Base-by-base conservation (phyloP, 1,140 invertebrate species). In the Aphelenchoides fujianensis region DNA sequence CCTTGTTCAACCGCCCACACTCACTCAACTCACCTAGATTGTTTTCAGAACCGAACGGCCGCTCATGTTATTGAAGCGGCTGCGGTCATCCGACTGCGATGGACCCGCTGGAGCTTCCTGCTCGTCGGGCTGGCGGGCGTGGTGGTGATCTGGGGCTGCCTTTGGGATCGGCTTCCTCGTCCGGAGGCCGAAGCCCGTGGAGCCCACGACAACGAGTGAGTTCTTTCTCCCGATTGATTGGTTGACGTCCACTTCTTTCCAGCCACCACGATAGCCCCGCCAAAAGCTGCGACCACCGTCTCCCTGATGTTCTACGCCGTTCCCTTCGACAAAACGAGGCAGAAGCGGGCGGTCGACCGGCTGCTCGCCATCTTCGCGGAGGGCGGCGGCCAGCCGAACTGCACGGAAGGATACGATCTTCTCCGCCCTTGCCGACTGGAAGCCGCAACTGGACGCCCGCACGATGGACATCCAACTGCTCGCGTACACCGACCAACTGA, bases 301-400 rank as follows among this genome's bases (percentile, higher is more conserved):
- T 59, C 55, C 28, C 23, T 59, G 5, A 59, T 59, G 55, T 59
- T 59, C 23, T 59, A 59, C 34, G 55, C 55, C 23, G 55, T 5
- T 19, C 55, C 55, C 28, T 59, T 32, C 19, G 5, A 7, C 7
- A 59, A 59, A 59, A 48, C 12, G 23, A 12, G 41, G 23, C 41
- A 48, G 41, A 48, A 48, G 23, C 41, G 41, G 12, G 41, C 41
- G 23, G 41, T 48, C 12, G 41, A 48, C 41, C 12, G 23, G 41
- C 23, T 48, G 12, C 23, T 59, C 5, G 28, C 5, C 7, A 7
- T 59, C 5, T 23, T 59, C 55, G 34, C 5, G 55, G 5, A 59
- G 5, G 23, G 5, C 55, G 5, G 12, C 55, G 55, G 5, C 55
- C 5, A 59, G 5, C 7, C 5, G 5, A 59, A 59, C 19, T 32